Percentiles rank a stretch among this genome's conserved stretches.
phyloP scores from a whole-genome alignment of 1,140 invertebrate genomes.

The Papilio xuthus region DNA sequence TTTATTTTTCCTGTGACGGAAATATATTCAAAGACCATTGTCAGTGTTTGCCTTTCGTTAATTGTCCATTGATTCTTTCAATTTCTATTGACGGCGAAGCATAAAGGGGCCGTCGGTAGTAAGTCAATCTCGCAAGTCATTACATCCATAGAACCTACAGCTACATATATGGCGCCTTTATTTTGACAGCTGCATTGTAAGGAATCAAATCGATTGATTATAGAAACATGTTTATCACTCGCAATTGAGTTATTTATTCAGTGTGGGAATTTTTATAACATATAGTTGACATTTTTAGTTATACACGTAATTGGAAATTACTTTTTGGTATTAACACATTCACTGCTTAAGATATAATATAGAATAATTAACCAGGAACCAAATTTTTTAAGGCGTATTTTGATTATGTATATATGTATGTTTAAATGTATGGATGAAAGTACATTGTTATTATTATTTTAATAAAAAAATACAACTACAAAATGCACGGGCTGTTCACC shows the following conservation, averaged over 20 bases:
- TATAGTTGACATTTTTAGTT: not conserved
- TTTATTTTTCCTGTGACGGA: not conserved
- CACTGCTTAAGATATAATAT: too few relatives aligned
- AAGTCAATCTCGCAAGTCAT: not conserved
- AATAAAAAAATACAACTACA: too few relatives aligned
- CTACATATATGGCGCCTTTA: not conserved
- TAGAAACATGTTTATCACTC: not conserved
- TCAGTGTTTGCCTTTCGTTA: conserved; percentile 15
- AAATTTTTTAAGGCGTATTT: too few relatives aligned
- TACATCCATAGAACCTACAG: not conserved
- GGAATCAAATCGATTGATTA: conserved; percentile 29
- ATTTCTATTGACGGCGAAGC: not conserved
- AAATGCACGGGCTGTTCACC: too few relatives aligned
- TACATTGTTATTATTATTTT: too few relatives aligned
- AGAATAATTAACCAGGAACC: too few relatives aligned
- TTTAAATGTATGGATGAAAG: too few relatives aligned
- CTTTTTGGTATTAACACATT: too few relatives aligned
- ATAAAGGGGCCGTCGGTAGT: conserved; percentile 2
- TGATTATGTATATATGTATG: too few relatives aligned
- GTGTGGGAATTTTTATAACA: too few relatives aligned
- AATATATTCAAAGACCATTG: not conserved
- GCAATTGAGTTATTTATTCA: not conserved
- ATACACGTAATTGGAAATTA: not conserved
- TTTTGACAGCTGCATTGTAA: conserved; percentile 29
- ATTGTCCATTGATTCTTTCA: conserved; percentile 11